Evolutionary conservation across 2,113 vertebrate species (phyloP).

Genomic region (Paracanthobrama guichenoti): DNA sequence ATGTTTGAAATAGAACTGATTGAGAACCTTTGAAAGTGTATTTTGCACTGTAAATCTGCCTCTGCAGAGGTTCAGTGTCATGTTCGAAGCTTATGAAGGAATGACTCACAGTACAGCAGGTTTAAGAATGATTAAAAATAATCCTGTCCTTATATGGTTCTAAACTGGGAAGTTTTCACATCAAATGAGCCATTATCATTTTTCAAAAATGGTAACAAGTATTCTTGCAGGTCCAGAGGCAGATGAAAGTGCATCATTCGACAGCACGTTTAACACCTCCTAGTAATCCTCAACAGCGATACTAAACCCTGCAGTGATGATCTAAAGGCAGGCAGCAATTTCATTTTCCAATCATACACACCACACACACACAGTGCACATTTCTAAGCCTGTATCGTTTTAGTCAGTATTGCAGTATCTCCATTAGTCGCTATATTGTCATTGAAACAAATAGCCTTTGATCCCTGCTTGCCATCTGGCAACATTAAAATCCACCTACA

Average conservation of each 20-base stretch:
- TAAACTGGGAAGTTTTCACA: background rate
- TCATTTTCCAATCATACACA: constrained; percentile 10
- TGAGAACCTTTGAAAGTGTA: too few relatives aligned
- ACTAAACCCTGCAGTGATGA: constrained; percentile 10
- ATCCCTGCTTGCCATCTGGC: constrained; percentile 58
- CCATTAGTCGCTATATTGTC: constrained; percentile 23
- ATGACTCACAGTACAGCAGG: too few relatives aligned
- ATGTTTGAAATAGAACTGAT: background rate
- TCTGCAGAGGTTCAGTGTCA: background rate
- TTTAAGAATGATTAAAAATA: background rate
- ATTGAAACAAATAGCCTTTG: constrained; percentile 39
- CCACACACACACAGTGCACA: background rate
- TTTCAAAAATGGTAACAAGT: background rate
- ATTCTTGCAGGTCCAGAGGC: background rate
- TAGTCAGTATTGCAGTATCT: background rate
- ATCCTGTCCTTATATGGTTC: background rate
- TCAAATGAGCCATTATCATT: background rate
- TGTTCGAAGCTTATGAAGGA: background rate
- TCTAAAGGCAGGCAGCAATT: constrained; percentile 7
- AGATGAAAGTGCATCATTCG: background rate
- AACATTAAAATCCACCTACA: constrained; percentile 55
- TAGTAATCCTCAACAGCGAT: background rate
- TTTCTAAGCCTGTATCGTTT: background rate
- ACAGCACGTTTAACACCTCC: background rate
- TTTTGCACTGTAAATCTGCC: background rate